Evolutionary conservation across 2,888 invertebrate species (phyloP).

Genomic region (Drosophila picticornis): DNA sequence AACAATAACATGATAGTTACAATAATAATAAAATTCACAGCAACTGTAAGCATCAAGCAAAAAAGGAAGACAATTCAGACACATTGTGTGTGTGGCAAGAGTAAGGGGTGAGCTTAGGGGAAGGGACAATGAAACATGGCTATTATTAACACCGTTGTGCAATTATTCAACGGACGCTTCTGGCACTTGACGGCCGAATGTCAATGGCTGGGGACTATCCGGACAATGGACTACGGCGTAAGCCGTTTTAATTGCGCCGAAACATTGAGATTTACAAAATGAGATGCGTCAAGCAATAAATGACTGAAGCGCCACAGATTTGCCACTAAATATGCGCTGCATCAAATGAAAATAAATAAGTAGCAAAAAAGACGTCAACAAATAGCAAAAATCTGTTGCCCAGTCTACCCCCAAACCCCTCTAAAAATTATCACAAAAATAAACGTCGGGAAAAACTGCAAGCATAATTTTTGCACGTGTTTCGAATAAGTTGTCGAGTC

Average conservation of each 20-base stretch:
- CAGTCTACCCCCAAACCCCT: background rate
- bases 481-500: constrained; percentile 74
- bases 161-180: constrained; percentile 50
- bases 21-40: background rate
- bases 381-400: constrained; percentile 38
- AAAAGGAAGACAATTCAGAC: constrained; percentile 5
- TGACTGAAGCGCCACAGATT: constrained; percentile 36
- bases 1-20: background rate
- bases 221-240: constrained; percentile 13
- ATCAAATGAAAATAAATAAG: constrained; percentile 47
- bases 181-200: constrained; percentile 50
- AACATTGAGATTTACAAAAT: constrained; percentile 37
- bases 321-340: constrained; percentile 44
- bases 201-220: constrained; percentile 32
- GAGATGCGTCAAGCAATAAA: constrained; percentile 29
- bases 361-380: constrained; percentile 29
- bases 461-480: constrained; percentile 80
- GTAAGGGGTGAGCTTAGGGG: background rate
- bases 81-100: background rate
- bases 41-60: constrained; percentile 1
- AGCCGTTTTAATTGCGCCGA: constrained; percentile 47
- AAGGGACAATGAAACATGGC: constrained; percentile 12
- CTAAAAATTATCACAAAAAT: constrained; percentile 53
- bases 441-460: constrained; percentile 45
- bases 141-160: constrained; percentile 51